Base-by-base conservation (phyloP, 2,113 vertebrate species). In the Murina feae region DNA sequence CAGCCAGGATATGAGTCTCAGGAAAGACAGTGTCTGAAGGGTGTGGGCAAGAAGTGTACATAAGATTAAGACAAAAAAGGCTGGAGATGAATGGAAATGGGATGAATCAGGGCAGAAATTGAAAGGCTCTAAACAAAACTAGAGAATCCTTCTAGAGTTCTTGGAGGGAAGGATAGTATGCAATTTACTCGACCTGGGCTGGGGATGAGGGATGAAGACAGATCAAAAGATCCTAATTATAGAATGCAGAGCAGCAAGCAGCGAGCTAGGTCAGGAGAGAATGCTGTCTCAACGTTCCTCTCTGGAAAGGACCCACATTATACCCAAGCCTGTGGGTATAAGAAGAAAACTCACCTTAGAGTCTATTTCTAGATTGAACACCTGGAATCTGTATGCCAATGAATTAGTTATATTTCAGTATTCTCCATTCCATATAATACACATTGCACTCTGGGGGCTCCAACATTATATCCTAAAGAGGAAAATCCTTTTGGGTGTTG, bases 401-500 rank as follows among this genome's bases (percentile, higher is more conserved):
- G 6, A 18, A 9, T 55, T 60, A n/a, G 35, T 35, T 60, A 6
- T 12, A 23, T 75, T 69, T 84, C 37, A 37, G 17, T 28, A 35
- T 9, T 28, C 51, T 37, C 81, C 39, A 39, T 75, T 74, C 71
- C 60, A 2, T 30, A 20, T 60, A 60, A 55, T 3, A 80, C 12
- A 37, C 68, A 79, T 12, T 3, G 47, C 21, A 80, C 32, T n/a
- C 49, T 35, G 58, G 42, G 72, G 6, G 1, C 83, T 69, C 86
- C 87, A 87, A 92, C 71, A 87, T 89, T 47, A 51, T 84, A 79
- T 89, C 37, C 79, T 66, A 96, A 65, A 17, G 49, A 91, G 80
- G 80, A 96, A 94, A 94, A 74, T 78, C 87, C 95, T 94, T 94
- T 63, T 25, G 13, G 32, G 32, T 89, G 80, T 53, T 68, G 87